Base-by-base conservation (phyloP, 2,797 vertebrate genomes). In the Acanthopagrus latus region DNA sequence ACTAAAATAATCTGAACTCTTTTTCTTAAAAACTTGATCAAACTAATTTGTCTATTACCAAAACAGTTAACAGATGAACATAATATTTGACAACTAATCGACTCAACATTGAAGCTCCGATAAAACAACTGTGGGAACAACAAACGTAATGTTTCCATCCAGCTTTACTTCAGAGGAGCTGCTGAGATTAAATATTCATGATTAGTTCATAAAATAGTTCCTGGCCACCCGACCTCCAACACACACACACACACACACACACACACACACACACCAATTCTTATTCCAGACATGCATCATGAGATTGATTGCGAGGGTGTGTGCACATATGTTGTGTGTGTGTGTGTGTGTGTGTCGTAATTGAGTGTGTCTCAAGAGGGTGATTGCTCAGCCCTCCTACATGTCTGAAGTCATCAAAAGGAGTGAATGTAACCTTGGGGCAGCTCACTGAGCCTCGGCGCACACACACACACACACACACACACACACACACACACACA, bases 341-440 rank as follows among this genome's bases (percentile, higher is more conserved):
- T 16, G 44, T 59, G 57, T 66, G 52, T 44, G 54, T 58, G 60
- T 16, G 44, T 66, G 27, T 73, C 6, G 71, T 89, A 91, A 89
- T 88, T 87, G 83, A 88, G 84, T 81, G 83, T 70, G 84, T 86
- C 88, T 90, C 84, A 69, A 0, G 56, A 77, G 90, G 78, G 89
- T 78, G 88, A 92, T 90, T 90, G 89, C 86, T 90, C 84, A 56
- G 83, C 84, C 82, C 82, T 90, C 82, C 86, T 80, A 88, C 89
- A 87, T 88, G 88, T 91, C 91, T 92, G 78, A 88, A 92, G 90
- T 88, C 89, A 91, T 94, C 90, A 87, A 85, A 90, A 86, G 83
- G 85, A 91, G 76, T 62, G 86, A 83, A 86, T 86, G 86, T 90
- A 92, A 93, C 93, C 92, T 92, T 93, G 90, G 87, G 84, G 87